Evolutionary conservation across 2,888 invertebrate species (phyloP).

Genomic region (Dilophus febrilis): DNA sequence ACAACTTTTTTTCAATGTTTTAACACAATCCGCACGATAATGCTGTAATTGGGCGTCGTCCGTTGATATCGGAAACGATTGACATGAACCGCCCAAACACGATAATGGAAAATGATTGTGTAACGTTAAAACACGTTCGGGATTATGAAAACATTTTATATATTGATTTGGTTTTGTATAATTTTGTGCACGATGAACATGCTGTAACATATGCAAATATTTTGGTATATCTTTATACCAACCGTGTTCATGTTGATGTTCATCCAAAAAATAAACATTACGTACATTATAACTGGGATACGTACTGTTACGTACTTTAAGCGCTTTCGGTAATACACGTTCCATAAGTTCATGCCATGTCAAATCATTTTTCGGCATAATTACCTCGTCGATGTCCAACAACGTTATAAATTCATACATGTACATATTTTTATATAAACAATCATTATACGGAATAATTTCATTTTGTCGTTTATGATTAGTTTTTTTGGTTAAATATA

Average conservation of each 20-base stretch:
- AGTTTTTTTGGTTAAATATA: constrained; percentile 77
- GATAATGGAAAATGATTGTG: constrained; percentile 88
- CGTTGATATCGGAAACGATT: constrained; percentile 68
- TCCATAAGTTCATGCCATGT: constrained; percentile 67
- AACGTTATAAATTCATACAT: constrained; percentile 79
- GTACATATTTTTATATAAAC: constrained; percentile 82
- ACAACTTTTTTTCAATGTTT: constrained; percentile 68
- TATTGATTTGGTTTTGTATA: constrained; percentile 87
- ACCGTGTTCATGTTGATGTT: constrained; percentile 61
- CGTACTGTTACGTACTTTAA: constrained; percentile 43
- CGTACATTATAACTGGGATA: constrained; percentile 63
- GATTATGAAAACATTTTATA: constrained; percentile 87
- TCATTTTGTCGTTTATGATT: constrained; percentile 91
- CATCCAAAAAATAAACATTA: constrained; percentile 85
- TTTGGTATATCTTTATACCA: constrained; percentile 65
- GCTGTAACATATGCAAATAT: constrained; percentile 88
- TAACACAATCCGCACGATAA: constrained; percentile 84
- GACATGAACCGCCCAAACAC: constrained; percentile 69
- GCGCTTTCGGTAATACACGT: constrained; percentile 47
- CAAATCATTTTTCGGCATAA: constrained; percentile 64
- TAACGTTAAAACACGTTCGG: constrained; percentile 69
- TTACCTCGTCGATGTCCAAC: constrained; percentile 86
- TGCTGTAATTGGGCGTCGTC: constrained; percentile 79
- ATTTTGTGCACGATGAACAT: constrained; percentile 76
- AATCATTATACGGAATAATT: constrained; percentile 91